A percentile compares a stretch with the other conserved stretches of the same genome.
Conservation (phyloP, 2,797 vertebrate species). For the Sebastes steindachneri region DNA sequence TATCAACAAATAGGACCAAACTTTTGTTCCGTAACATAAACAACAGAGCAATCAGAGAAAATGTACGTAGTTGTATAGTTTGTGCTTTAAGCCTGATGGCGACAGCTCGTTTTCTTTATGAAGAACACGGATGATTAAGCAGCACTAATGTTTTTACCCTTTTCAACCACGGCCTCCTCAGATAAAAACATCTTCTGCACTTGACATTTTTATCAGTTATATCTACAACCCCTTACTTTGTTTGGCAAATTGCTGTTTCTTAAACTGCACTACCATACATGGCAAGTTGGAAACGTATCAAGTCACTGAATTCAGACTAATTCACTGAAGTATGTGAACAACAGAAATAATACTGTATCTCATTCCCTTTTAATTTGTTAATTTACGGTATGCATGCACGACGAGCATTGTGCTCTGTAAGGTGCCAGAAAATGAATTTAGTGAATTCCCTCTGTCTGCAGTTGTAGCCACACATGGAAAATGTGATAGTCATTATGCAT, state of each 20-base stretch:
- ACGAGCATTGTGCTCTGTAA: slow-evolving; percentile 3
- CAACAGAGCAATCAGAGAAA: not conserved
- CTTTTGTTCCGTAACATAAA: not conserved
- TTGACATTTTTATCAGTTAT: not conserved
- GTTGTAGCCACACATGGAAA: slow-evolving; percentile 75
- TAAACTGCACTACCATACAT: not conserved
- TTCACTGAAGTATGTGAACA: not conserved
- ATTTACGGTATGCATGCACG: slow-evolving; percentile 23
- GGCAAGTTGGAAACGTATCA: not conserved
- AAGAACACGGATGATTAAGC: not conserved
- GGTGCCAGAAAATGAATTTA: slow-evolving; percentile 48
- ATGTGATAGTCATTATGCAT: slow-evolving; percentile 87
- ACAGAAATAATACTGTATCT: not conserved
- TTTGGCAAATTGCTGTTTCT: not conserved
- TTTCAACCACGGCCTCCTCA: not conserved
- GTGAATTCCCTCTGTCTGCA: slow-evolving; percentile 51
- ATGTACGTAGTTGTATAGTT: not conserved
- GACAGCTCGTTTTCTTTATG: too few relatives aligned
- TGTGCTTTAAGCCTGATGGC: not conserved
- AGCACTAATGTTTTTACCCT: not conserved
- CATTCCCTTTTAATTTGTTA: not conserved
- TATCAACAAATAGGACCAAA: not conserved
- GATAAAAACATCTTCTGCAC: too few relatives aligned
- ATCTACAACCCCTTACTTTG: not conserved
- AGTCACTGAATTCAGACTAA: not conserved